Conservation (phyloP, 2,888 invertebrate species). For the Macaria liturata region DNA sequence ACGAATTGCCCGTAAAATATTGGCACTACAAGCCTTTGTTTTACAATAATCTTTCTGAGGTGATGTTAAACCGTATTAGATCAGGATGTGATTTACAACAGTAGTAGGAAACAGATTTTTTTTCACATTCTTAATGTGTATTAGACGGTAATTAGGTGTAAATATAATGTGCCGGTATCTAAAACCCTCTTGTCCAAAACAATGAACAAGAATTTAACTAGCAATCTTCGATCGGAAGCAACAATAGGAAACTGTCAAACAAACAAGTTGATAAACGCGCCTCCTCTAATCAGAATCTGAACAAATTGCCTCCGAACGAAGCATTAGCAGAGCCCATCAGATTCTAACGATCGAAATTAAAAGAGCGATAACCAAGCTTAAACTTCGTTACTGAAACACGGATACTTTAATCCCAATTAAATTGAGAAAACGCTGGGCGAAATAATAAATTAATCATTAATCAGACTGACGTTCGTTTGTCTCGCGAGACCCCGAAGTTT, state of each 20-base stretch:
- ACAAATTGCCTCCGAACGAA: constrained; percentile 19
- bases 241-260: constrained; percentile 8
- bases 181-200: constrained; percentile 3
- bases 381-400: constrained; percentile 33
- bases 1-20: too few relatives aligned
- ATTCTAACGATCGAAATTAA: constrained; percentile 23
- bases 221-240: not conserved
- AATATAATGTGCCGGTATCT: too few relatives aligned
- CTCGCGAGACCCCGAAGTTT: constrained; percentile 64
- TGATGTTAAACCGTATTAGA: too few relatives aligned
- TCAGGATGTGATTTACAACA: too few relatives aligned
- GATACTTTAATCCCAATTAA: constrained; percentile 45
- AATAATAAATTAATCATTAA: constrained; percentile 75
- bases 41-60: too few relatives aligned
- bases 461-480: constrained; percentile 76
- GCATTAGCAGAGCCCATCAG: constrained; percentile 22
- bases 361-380: constrained; percentile 25
- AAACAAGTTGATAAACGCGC: constrained; percentile 12
- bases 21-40: too few relatives aligned
- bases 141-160: too few relatives aligned
- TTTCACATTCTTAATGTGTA: too few relatives aligned
- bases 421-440: constrained; percentile 44
- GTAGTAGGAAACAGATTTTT: too few relatives aligned
- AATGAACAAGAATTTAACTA: not conserved
- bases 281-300: constrained; percentile 4